Evolutionary conservation across 2,888 invertebrate genomes (phyloP), one percentile per base, ranked within the genome.

Genomic region (Parnassius apollo): DNA sequence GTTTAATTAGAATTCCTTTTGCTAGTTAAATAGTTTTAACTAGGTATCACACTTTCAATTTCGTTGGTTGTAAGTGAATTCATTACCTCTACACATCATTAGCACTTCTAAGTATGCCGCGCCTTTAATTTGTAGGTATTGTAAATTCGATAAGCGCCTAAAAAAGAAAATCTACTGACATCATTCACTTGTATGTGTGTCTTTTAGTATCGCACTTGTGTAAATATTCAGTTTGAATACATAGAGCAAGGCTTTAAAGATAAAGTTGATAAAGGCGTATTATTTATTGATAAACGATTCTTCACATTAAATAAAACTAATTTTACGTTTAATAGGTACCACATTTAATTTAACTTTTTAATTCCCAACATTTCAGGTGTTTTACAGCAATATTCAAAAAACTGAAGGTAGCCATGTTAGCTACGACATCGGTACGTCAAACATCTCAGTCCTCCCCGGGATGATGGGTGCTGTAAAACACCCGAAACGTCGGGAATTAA

Each of bases 1-100:
- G 74, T 78, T 80, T 79, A 77, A 79, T 77, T 72, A 66, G 64
- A 65, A 69, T 70, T 69, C 66, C 65, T 74, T 77, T 59, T 71
- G 76, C 77, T 78, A 75, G 75, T 71, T 68, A 67, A 68, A 70
- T 71, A 68, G 61, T 70, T 71, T 69, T 67, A 65, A 66, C 66
- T 66, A 61, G 68, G 70, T 67, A 66, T 66, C 62, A 64, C 66
- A 71, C 64, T 68, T 69, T 65, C 65, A 46, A 64, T 63, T 65
- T 61, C 54, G 66, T 56, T 48, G 54, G 57, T 64, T 64, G 42
- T 55, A 56, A 50, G 64, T 56, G 52, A 59, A 44, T 62, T 59
- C 49, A 54, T 52, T 51, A 52, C 57, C 51, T 50, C 50, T 59
- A 50, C 51, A 42, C 48, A 58, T 65, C 61, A 58, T 67, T 65